Base-by-base conservation (phyloP, 1,140 invertebrate genomes). In the Dufourea novaeangliae region DNA sequence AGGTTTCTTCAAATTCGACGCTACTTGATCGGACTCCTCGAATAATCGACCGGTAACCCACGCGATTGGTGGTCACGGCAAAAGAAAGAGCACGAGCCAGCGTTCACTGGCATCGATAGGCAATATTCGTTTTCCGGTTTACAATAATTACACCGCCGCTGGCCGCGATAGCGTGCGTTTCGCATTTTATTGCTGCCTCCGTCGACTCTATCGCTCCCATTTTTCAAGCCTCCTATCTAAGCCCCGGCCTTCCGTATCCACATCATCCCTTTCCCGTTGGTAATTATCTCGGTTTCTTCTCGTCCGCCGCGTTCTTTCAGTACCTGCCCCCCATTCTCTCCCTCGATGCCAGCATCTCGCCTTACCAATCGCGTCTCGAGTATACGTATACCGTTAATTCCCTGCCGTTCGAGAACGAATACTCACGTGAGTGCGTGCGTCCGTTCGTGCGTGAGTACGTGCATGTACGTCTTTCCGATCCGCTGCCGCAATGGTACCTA, bases 151-250 rank as follows among this genome's bases (percentile, higher is more conserved):
- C 46, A 76, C 17, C 67, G 50, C 80, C 50, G 59, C 32, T 52
- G 37, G 68, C 32, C 62, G 80, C 64, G 82, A 80, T 83, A 83
- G 29, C 37, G 70, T 63, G 64, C 61, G 66, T 34, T 32, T 52
- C 32, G 71, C 73, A 74, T 72, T 85, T 75, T 85, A 80, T 85
- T 71, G 74, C 46, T 72, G 32, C 34, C 63, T 50, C 69, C 52
- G 59, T 61, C 77, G 62, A 69, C 63, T 73, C 78, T 84, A 84
- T 79, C 82, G 80, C 62, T 73, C 37, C 66, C 78, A 84, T 85
- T 84, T 83, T 84, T 84, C 83, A 80, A 37, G 25, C 72, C 27
- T 69, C 52, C 44, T 80, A 77, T 84, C 82, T 84, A 80, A 69
- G 77, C 54, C 34, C 41, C n/a, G 17, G 34, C 46, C 76, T 70